Evolutionary conservation across 2,797 vertebrate species (phyloP).

Genomic region (Fringilla coelebs): DNA sequence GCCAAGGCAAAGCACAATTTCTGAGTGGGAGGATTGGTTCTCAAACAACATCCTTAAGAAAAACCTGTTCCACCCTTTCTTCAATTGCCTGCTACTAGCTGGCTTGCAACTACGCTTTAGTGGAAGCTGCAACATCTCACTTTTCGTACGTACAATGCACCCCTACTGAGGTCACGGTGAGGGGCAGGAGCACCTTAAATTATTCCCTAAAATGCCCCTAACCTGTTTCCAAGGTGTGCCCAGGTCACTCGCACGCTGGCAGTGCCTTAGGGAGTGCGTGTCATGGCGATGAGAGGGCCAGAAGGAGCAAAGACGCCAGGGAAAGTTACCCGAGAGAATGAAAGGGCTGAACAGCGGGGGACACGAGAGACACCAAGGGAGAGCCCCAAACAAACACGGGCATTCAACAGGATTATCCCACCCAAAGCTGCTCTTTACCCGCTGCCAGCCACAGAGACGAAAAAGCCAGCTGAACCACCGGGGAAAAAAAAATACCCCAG

Average conservation of each 20-base stretch:
- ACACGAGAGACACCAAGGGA: background rate
- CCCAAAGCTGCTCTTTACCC: background rate
- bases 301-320: background rate
- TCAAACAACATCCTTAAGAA: background rate
- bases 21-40: background rate
- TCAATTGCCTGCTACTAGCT: background rate
- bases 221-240: background rate
- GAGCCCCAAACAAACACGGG: background rate
- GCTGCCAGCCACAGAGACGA: background rate
- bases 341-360: background rate
- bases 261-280: rapidly evolving
- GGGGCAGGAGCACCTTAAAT: background rate
- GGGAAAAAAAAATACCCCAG: background rate
- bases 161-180: background rate
- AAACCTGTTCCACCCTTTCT: background rate
- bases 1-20: background rate
- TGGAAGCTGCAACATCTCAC: background rate
- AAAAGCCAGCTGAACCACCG: background rate
- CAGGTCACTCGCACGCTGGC: rapidly evolving
- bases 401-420: background rate
- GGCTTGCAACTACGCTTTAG: background rate
- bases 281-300: background rate
- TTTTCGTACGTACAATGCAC: background rate
- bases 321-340: background rate
- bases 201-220: background rate